A percentile compares a stretch with the other conserved stretches of the same genome.
These are phyloP conservation scores for Silvanus unidentatus DNA, from an alignment of 2,888 invertebrate genomes.

Conservation along the genomic window DNA sequence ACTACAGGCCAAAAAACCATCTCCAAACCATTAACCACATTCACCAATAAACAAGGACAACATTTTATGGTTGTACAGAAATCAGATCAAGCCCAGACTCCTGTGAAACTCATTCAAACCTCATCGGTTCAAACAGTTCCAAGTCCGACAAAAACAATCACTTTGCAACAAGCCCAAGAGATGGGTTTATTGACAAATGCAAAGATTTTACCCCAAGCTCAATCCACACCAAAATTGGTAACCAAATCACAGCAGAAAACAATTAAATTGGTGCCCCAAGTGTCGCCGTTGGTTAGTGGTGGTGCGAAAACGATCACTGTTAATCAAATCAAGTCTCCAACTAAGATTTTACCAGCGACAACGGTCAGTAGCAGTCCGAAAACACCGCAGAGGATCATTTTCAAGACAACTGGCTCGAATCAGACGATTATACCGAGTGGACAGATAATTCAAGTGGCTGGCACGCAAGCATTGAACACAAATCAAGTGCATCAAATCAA, in stretches of 20 bases:
- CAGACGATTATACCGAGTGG: conserved; percentile 45
- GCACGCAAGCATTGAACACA: conserved; percentile 42
- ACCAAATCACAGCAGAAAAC: conserved; percentile 32
- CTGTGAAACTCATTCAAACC: conserved; percentile 28
- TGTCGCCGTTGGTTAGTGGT: conserved; percentile 28
- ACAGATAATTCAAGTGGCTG: conserved; percentile 40
- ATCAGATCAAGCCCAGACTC: conserved; percentile 22
- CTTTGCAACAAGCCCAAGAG: conserved; percentile 59
- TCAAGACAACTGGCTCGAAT: conserved; percentile 41
- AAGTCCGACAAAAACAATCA: conserved; percentile 55
- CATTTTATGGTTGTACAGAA: conserved; percentile 39
- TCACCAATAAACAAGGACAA: conserved; percentile 28
- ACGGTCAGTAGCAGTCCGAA: conserved; percentile 32
- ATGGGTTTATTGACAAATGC: conserved; percentile 54
- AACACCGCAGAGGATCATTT: conserved; percentile 51
- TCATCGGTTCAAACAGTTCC: conserved; percentile 28
- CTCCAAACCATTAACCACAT: conserved; percentile 26
- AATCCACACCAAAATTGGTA: conserved; percentile 44
- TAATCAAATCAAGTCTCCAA: conserved; percentile 56
- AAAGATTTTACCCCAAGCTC: conserved; percentile 42
- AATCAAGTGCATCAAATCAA: conserved; percentile 64
- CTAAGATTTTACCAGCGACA: conserved; percentile 62
- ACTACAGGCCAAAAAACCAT: conserved; percentile 27
- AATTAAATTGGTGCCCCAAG: conserved; percentile 41
- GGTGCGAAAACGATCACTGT: conserved; percentile 43